Evolutionary conservation across 2,888 invertebrate genomes (phyloP), one percentile per base, ranked within the genome.

Genomic region (Nomada fucata): DNA sequence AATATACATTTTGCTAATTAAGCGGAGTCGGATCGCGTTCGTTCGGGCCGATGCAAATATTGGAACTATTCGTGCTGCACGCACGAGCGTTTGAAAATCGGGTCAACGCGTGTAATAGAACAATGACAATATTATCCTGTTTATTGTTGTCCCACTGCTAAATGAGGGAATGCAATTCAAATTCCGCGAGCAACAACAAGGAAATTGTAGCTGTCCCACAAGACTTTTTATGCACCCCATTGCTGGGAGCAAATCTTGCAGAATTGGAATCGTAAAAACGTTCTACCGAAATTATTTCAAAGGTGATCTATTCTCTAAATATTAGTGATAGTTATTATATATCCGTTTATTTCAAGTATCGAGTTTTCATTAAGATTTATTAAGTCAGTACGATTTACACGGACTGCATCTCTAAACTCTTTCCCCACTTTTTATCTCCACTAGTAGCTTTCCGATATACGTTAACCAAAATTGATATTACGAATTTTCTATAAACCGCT

Each of bases 1-100:
- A 78, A 72, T 80, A 79, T 50, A 57, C 61, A 68, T 61, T 67
- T 79, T 44, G 61, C 52, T 80, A 80, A 80, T 80, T 79, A 72
- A 79, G 72, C 67, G 52, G 36, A 53, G 52, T 13, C 15, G 47
- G 55, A 72, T 68, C 42, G 55, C 53, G 70, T 55, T 36, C 47
- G 36, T 50, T 70, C 23, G 44, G 50, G 42, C 53, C 36, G 47
- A 44, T 15, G 72, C 61, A 79, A 80, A 79, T 79, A 80, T 80
- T 72, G 61, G 57, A 36, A 42, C 50, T 44, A 65, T 47, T 61
- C 18, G 47, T 15, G 50, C 0, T 18, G n/a, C 13, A 68, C 18
- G 42, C 13, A 42, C 26, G n/a, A 68, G 50, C 77, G 61, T 2
- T 44, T 53, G 44, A 61, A 47, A 36, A 7, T 36, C 53, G 29